Base-by-base conservation (phyloP, 1,140 invertebrate species). In the Drosophila repletoides region DNA sequence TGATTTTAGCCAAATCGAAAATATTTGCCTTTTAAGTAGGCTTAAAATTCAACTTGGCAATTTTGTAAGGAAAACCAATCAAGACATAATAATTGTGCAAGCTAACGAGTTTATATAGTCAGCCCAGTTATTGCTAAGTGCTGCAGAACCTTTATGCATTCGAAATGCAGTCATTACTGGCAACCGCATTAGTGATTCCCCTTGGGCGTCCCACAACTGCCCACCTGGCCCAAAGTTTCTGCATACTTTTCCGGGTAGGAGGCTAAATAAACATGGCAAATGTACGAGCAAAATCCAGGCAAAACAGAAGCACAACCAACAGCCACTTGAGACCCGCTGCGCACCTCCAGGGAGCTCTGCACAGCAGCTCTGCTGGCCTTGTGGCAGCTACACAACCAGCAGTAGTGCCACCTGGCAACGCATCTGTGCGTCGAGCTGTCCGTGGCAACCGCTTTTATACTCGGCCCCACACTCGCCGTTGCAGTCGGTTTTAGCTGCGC, bases 401-500 rank as follows among this genome's bases (percentile, higher is more conserved):
- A 46, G 24, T 22, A 26, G 38, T 14, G 63, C 63, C 56, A 76
- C 67, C 67, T 80, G 75, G 68, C 80, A 80, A 76, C 75, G 68
- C 68, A 58, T 65, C 51, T 70, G 60, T 60, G 64, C 46, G 36
- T 12, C 64, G 74, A 67, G 64, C 68, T 66, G 72, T 86, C 71
- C 81, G 56, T 80, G 80, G 72, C 72, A 80, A 81, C 81, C 75
- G 70, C 81, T 86, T 86, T 86, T 86, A 86, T 86, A 86, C 63
- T 53, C 48, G 29, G 48, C 22, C 41, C 9, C 51, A 38, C 49
- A 40, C 59, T 26, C 24, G 29, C 17, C 41, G 10, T 21, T 10
- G 31, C 38, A 51, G 48, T 59, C 60, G 26, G 46, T 74, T 67
- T 73, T 71, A 31, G 40, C 75, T 86, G 79, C 79, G 80, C 80